phyloP scores from a whole-genome alignment of 2,888 invertebrate genomes.

The Polyploca ridens region DNA sequence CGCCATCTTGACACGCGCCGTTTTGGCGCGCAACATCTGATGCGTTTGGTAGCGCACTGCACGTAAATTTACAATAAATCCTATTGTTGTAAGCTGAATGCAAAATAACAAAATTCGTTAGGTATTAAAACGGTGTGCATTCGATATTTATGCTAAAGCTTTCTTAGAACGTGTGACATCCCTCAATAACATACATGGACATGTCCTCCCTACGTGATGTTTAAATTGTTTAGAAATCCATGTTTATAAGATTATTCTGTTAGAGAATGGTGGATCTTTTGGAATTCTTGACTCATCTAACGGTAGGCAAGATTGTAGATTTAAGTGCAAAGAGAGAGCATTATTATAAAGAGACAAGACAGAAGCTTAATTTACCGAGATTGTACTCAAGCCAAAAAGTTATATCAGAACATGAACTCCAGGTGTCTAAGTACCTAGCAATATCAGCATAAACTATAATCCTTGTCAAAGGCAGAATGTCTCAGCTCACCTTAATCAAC shows the following conservation, averaged over 20 bases:
- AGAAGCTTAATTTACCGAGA: not conserved
- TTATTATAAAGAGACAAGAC: not conserved
- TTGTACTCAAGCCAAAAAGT: not conserved
- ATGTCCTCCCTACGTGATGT: constrained; percentile 31
- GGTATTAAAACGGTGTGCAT: constrained; percentile 71
- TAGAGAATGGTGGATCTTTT: not conserved
- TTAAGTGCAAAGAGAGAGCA: no score
- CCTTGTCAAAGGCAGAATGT: not conserved
- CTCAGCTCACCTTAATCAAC: not conserved
- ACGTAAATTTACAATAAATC: constrained; percentile 82
- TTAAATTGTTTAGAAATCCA: constrained; percentile 30
- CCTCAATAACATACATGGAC: constrained; percentile 36
- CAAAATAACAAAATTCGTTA: constrained; percentile 65
- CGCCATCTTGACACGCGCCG: constrained; percentile 74
- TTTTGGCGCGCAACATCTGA: constrained; percentile 57
- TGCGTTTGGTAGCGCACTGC: constrained; percentile 62
- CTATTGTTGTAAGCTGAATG: constrained; percentile 73
- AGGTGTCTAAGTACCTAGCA: no score
- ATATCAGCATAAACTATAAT: no score
- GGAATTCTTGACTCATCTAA: not conserved
- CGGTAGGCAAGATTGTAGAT: not conserved
- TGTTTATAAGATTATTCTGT: constrained; percentile 21
- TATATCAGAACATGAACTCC: no score
- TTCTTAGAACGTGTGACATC: constrained; percentile 45
- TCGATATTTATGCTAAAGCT: constrained; percentile 62